Evolutionary conservation across 1,140 invertebrate genomes (phyloP).

Genomic region (Solenopsis invicta): DNA sequence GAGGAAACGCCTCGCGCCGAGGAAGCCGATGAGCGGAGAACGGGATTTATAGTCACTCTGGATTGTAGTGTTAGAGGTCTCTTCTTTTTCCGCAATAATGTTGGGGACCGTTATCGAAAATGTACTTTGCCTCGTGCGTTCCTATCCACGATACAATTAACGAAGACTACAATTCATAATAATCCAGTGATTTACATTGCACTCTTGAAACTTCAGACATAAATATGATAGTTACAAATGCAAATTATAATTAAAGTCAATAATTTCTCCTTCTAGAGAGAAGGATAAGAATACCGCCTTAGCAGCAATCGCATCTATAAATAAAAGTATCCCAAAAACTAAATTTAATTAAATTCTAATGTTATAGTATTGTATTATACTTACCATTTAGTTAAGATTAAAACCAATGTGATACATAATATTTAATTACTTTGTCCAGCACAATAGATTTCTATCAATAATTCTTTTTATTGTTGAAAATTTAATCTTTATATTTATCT

Average conservation of each 20-base stretch:
- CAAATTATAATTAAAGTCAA: not conserved
- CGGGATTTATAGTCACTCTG: slow-evolving; percentile 56
- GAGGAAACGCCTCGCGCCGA: slow-evolving; percentile 61
- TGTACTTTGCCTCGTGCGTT: not conserved
- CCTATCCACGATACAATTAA: not conserved
- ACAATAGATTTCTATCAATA: not conserved
- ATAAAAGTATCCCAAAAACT: not conserved
- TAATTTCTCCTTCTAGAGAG: not conserved
- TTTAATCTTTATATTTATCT: not conserved
- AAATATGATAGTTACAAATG: not conserved
- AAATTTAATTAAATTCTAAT: not conserved
- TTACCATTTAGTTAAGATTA: not conserved
- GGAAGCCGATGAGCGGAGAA: slow-evolving; percentile 50
- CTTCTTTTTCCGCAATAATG: slow-evolving; percentile 36
- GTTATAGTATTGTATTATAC: too few species aligned
- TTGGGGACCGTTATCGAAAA: slow-evolving; percentile 37
- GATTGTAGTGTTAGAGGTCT: slow-evolving; percentile 16
- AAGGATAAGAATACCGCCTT: not conserved
- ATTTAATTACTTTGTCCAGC: not conserved
- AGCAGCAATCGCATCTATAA: not conserved
- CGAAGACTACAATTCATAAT: slow-evolving; percentile 6
- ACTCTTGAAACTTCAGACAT: not conserved
- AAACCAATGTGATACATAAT: not conserved
- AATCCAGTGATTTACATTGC: not conserved
- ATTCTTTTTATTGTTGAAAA: not conserved